phyloP scores from a whole-genome alignment of 2,797 vertebrate genomes.

The Hydrocynus forskahlii region DNA sequence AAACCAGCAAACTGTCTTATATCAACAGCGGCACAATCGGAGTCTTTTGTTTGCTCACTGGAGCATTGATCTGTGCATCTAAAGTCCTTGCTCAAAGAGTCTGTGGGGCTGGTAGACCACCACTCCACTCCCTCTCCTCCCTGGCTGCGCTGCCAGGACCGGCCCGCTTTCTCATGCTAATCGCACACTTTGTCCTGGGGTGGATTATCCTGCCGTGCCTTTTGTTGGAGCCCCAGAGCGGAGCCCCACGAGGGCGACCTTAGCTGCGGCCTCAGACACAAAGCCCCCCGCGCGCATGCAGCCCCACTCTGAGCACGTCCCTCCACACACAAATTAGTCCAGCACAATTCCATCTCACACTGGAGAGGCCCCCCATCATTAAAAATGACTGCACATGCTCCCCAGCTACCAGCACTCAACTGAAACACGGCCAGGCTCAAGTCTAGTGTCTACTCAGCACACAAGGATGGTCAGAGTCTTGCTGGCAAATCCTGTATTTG shows the following conservation, averaged over 20 bases:
- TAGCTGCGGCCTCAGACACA: conserved; percentile 76
- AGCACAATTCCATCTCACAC: conserved; percentile 70
- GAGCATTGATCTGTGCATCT: conserved; percentile 57
- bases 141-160: conserved; percentile 75
- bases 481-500: background rate
- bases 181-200: conserved; percentile 82
- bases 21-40: conserved; percentile 55
- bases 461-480: conserved; percentile 3
- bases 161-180: conserved; percentile 83
- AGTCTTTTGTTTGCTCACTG: conserved; percentile 52
- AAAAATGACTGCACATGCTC: conserved; percentile 57
- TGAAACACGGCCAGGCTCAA: conserved; percentile 40
- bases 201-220: conserved; percentile 82
- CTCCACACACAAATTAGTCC: conserved; percentile 75
- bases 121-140: conserved; percentile 71
- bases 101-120: conserved; percentile 80
- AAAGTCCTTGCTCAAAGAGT: conserved; percentile 53
- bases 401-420: conserved; percentile 28
- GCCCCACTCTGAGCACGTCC: conserved; percentile 72
- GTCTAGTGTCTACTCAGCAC: conserved; percentile 17
- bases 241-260: conserved; percentile 81
- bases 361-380: conserved; percentile 56
- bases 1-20: conserved; percentile 53
- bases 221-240: conserved; percentile 78
- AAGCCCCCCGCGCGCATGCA: conserved; percentile 73